Percentiles rank a stretch among this genome's conserved stretches.
phyloP scores from a whole-genome alignment of 2,888 invertebrate species.

The Aethes cnicana region DNA sequence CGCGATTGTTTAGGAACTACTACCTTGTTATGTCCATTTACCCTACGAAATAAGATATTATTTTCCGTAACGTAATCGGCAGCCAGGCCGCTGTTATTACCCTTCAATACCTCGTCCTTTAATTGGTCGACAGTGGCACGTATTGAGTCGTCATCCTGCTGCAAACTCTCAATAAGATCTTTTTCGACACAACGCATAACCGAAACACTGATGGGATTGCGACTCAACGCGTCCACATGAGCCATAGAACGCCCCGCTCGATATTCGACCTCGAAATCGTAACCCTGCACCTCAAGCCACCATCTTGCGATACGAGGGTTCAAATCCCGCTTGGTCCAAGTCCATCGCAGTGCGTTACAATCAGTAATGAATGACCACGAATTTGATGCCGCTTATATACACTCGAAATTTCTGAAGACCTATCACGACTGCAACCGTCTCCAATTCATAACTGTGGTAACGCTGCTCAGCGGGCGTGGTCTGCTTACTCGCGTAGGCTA shows the following conservation, averaged over 20 bases:
- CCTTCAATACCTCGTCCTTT: not conserved
- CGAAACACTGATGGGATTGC: not conserved
- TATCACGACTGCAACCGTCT: not conserved
- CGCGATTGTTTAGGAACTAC: not conserved
- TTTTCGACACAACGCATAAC: not conserved
- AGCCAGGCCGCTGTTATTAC: not conserved
- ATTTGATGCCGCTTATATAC: not conserved
- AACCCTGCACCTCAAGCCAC: not conserved
- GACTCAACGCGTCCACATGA: not conserved
- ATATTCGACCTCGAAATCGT: not conserved
- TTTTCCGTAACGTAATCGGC: not conserved
- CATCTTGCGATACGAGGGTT: not conserved
- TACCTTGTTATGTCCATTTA: not conserved
- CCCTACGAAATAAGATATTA: not conserved
- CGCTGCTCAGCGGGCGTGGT: constrained; percentile 8
- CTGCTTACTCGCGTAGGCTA: constrained; percentile 14
- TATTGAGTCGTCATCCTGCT: not conserved
- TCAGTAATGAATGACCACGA: not conserved
- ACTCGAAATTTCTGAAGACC: not conserved
- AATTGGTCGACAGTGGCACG: not conserved
- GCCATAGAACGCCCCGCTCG: not conserved
- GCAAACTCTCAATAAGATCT: not conserved
- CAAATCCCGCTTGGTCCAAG: not conserved
- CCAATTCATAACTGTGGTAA: not conserved
- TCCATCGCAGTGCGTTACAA: not conserved